Percentiles rank a stretch among this genome's conserved stretches.
Evolutionary conservation across 2,113 vertebrate genomes (phyloP).

Genomic region (Carollia perspicillata): DNA sequence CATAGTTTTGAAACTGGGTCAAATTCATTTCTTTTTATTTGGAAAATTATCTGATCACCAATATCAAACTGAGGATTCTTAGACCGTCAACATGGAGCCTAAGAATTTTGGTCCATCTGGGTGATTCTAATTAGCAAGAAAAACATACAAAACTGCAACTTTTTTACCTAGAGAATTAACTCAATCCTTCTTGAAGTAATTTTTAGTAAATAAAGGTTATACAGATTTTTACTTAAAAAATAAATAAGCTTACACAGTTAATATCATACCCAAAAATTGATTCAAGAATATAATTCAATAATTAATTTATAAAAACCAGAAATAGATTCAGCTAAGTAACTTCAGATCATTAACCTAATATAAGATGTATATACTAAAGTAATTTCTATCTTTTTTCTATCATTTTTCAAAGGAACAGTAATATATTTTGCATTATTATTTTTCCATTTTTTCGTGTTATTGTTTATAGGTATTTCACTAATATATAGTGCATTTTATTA

Average conservation of each 20-base stretch:
- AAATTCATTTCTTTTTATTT: neutral
- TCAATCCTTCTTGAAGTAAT: neutral
- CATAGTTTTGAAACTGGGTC: neutral
- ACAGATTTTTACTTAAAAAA: slow-evolving; percentile 7
- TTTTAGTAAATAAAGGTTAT: neutral
- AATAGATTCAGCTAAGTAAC: neutral
- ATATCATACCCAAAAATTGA: neutral
- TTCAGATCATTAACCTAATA: neutral
- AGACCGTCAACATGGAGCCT: neutral
- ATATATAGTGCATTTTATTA: neutral
- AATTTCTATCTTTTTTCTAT: neutral
- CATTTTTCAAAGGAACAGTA: neutral
- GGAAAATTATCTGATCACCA: neutral
- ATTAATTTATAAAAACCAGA: neutral
- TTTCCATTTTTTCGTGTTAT: neutral
- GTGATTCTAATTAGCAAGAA: slow-evolving; percentile 4
- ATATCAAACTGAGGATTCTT: neutral
- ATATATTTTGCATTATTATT: neutral
- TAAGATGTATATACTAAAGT: neutral
- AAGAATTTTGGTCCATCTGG: neutral
- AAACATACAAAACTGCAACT: neutral
- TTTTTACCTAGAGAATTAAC: neutral
- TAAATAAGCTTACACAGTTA: neutral
- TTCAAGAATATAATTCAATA: neutral
- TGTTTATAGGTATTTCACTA: neutral